Evolutionary conservation across 2,888 invertebrate genomes (phyloP), one percentile per base, ranked within the genome.

Genomic region (Limulus polyphemus): DNA sequence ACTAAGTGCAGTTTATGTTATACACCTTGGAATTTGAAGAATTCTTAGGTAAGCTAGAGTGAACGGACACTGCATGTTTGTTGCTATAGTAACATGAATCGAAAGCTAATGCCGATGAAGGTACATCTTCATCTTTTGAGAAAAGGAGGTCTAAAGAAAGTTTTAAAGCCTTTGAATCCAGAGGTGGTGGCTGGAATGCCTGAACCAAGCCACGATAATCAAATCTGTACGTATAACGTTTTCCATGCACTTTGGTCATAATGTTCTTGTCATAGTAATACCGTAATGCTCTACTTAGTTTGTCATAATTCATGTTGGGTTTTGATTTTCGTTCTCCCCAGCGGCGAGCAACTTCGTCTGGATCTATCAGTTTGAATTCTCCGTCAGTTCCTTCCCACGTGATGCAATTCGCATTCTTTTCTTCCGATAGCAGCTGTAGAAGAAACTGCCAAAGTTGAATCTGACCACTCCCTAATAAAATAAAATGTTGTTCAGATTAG

Each of bases 251-350:
- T 81, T 99, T 99, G 72, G 97, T 97, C 98, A 99, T 99, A 77
- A 99, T 99, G 81, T 98, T 99, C 82, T 99, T 99, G 84, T 99
- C 99, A 82, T 99, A 99, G 82, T 99, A 99, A 80, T 99, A 99
- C 85, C 92, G 88, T 75, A 97, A 82, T 60, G 98, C 98, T 71
- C 98, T 84, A 77, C 93, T 94, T 73, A 98, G 84, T 80, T 98
- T 98, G 81, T 99, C 98, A 79, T 98, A 98, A 81, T 99, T 99
- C 98, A 99, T 99, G 80, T 99, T 99, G 51, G 98, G 98, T 79
- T 98, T 98, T 69, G 93, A 94, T 79, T 99, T 99, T 69, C 98
- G 82, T 78, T 98, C 98, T 62, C 99, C 99, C 99, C 99, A 99
- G 73, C 97, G 83, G 70, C 95, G 83, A 14, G 98, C 98, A 65